Conservation (phyloP, 92 coral and sea anemone genomes). For the Virgularia gustaviana region DNA sequence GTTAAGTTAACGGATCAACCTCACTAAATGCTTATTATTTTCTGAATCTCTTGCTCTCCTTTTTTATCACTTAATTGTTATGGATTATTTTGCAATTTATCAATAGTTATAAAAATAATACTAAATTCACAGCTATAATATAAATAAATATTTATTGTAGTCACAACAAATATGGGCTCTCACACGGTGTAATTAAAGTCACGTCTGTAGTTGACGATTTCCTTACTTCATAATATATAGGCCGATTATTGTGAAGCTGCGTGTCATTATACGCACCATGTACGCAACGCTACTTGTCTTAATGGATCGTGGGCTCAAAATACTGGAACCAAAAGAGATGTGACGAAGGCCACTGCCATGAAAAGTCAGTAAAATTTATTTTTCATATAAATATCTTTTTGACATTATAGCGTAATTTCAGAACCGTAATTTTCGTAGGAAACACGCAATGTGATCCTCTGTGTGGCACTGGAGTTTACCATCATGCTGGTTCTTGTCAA, state of each 20-base stretch:
- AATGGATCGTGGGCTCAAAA: conserved; percentile 18
- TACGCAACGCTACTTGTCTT: conserved; percentile 59
- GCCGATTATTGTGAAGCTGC: conserved; percentile 79
- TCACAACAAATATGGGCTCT: no score
- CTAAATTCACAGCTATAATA: no score
- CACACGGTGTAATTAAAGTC: no score
- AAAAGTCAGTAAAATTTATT: background rate
- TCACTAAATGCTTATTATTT: background rate
- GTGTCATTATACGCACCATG: conserved; percentile 67
- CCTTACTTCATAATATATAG: no score
- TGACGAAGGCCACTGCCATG: background rate
- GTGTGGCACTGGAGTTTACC: conserved; percentile 63
- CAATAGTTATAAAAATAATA: no score
- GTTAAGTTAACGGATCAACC: background rate
- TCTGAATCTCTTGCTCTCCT: background rate
- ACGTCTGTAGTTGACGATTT: no score
- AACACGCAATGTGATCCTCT: conserved; percentile 58
- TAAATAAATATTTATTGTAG: no score
- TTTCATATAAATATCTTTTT: background rate
- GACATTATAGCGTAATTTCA: background rate
- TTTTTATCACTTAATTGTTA: background rate
- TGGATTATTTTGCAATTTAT: background rate
- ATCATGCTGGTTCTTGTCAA: background rate
- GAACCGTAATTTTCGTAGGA: background rate
- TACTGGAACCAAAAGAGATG: background rate